Evolutionary conservation across 2,888 invertebrate genomes (phyloP), one percentile per base, ranked within the genome.

Genomic region (Ophioninae sp.): DNA sequence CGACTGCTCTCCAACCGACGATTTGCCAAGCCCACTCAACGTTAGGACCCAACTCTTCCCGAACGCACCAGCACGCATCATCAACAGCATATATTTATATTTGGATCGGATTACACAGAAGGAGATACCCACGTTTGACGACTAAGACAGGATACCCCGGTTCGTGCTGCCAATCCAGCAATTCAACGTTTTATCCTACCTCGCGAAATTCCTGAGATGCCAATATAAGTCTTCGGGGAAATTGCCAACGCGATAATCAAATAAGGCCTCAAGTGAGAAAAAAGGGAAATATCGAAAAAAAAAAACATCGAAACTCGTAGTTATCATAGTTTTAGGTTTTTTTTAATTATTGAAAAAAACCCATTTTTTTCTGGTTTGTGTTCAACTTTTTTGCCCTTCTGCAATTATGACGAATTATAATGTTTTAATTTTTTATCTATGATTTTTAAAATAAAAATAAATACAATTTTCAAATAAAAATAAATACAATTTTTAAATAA

Each of bases 11-110:
- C 51, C 72, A 71, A n/a, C 61, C 69, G 71, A 58, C 41, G 51
- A 59, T 81, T 71, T 65, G 75, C 72, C 80, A 79, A 85, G 80
- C 61, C 59, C 79, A 83, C 81, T 78, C 72, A 84, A 69, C 78
- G 13, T 23, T 23, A 75, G 6, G 7, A 59, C 71, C 83, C 74
- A 78, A 65, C 76, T 64, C 59, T 72, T 58, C 44, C 44, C 56
- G 63, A 82, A 75, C 23, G 20, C 30, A 51, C 51, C 6, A 17
- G 17, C 13, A 51, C 51, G 17, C 17, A 51, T 51, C 10, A 51
- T 51, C 51, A 30, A 30, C 30, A 2, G 64, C 41, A 37, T 68
- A 51, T 65, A 51, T 82, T 13, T 61, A 44, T 79, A 71, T 51
- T 41, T n/a, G n/a, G 56, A 23, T 81, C 8, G 59, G 23, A 39